Percentiles rank a stretch among this genome's conserved stretches.
Conservation (phyloP, 2,888 invertebrate species). For the Napeogenes sylphis region DNA sequence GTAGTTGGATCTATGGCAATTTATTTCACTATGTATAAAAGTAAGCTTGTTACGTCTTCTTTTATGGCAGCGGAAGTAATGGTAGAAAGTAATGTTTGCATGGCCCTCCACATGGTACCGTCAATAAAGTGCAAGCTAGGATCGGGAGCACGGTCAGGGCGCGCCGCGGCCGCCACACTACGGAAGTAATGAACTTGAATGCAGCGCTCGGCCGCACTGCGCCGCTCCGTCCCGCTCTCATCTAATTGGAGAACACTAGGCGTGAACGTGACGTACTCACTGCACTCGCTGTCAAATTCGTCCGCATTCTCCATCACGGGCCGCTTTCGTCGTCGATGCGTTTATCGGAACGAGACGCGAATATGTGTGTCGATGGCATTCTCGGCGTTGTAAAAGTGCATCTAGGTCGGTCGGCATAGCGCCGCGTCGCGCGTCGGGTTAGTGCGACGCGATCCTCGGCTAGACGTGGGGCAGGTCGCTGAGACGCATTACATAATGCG, state of each 20-base stretch:
- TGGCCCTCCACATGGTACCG: slow-evolving; percentile 33
- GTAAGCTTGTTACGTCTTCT: background rate
- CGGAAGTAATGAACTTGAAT: slow-evolving; percentile 79
- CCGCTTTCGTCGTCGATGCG: slow-evolving; percentile 77
- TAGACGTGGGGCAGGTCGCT: slow-evolving; percentile 74
- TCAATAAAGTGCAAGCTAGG: slow-evolving; percentile 42
- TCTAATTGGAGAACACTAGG: slow-evolving; percentile 57
- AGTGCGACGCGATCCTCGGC: slow-evolving; percentile 65
- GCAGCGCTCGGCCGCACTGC: slow-evolving; percentile 64
- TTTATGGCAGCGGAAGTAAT: slow-evolving; percentile 7
- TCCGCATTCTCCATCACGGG: slow-evolving; percentile 75
- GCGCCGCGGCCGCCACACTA: slow-evolving; percentile 62
- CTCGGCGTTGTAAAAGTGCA: slow-evolving; percentile 75
- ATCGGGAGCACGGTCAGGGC: slow-evolving; percentile 68
- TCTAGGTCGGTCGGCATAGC: slow-evolving; percentile 74
- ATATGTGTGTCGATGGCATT: slow-evolving; percentile 77
- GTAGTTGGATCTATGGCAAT: background rate
- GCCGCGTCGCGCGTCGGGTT: slow-evolving; percentile 53
- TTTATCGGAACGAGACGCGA: slow-evolving; percentile 78
- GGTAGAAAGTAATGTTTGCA: slow-evolving; percentile 21
- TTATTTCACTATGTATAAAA: background rate
- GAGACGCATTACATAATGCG: slow-evolving; percentile 67
- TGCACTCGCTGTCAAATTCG: slow-evolving; percentile 75
- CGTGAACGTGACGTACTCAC: slow-evolving; percentile 71
- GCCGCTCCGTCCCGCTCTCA: slow-evolving; percentile 62